These are phyloP conservation scores for Caloenas nicobarica DNA, from an alignment of 2,113 vertebrate genomes.

Conservation along the genomic window DNA sequence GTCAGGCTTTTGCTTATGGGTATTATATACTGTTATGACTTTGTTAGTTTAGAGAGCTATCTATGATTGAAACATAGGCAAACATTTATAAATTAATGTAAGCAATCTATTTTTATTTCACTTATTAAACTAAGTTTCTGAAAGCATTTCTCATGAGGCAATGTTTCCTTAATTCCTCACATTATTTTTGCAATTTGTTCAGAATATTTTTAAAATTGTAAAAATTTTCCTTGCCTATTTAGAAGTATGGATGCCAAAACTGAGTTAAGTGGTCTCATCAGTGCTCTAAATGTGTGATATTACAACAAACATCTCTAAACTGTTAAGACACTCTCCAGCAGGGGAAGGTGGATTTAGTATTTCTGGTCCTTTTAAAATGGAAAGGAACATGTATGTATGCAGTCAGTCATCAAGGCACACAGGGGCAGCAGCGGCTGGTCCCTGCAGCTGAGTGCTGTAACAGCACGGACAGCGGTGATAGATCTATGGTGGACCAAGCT, in stretches of 20 bases:
- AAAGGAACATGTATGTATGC: background rate
- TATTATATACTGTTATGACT: background rate
- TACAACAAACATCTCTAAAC: background rate
- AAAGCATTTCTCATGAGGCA: background rate
- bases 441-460: too few relatives aligned
- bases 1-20: background rate
- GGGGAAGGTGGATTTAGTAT: background rate
- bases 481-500: background rate
- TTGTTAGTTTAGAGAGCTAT: background rate
- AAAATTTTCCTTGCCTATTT: background rate
- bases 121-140: background rate
- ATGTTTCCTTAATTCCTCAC: background rate
- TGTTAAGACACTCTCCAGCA: background rate
- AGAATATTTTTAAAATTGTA: background rate
- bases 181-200: background rate
- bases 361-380: background rate
- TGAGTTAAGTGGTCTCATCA: background rate
- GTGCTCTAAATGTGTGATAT: background rate
- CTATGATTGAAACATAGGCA: background rate
- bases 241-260: background rate
- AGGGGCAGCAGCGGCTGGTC: too few relatives aligned
- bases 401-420: background rate
- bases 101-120: background rate
- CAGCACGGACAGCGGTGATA: background rate
- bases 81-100: background rate